These are phyloP conservation scores for Psilopogon haemacephalus DNA, from an alignment of 2,113 vertebrate genomes.

Conservation along the genomic window DNA sequence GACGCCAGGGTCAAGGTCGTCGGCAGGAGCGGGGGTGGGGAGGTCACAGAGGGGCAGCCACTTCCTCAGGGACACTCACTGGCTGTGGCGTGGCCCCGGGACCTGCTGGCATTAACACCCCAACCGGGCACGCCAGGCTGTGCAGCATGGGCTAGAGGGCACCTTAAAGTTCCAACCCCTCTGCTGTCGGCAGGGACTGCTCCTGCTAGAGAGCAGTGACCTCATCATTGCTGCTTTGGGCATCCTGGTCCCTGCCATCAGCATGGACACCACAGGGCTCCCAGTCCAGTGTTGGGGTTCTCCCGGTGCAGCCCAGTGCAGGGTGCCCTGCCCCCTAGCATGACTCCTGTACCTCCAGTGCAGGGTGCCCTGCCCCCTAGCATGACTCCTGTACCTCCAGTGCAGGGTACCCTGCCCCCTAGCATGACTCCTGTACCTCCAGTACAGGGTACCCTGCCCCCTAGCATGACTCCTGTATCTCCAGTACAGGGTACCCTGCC, in stretches of 20 bases:
- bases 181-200: too few species aligned
- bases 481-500: neutral
- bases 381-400: neutral
- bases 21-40: neutral
- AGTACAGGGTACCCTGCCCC: neutral
- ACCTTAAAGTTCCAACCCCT: too few species aligned
- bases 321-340: neutral
- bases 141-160: too few species aligned
- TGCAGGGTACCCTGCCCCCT: neutral
- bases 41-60: neutral
- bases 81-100: neutral
- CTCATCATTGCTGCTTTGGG: rapidly evolving
- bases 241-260: neutral
- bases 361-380: neutral
- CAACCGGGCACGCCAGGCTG: neutral
- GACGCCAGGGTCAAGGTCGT: slow-evolving; percentile 60
- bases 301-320: neutral
- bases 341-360: neutral
- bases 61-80: neutral
- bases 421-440: neutral
- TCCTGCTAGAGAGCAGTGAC: neutral
- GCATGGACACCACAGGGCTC: rapidly evolving
- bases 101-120: rapidly evolving
- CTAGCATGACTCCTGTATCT: neutral
- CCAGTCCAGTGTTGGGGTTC: neutral